These are phyloP conservation scores for Phaedon cochleariae DNA, from an alignment of 2,888 invertebrate species.

Conservation along the genomic window DNA sequence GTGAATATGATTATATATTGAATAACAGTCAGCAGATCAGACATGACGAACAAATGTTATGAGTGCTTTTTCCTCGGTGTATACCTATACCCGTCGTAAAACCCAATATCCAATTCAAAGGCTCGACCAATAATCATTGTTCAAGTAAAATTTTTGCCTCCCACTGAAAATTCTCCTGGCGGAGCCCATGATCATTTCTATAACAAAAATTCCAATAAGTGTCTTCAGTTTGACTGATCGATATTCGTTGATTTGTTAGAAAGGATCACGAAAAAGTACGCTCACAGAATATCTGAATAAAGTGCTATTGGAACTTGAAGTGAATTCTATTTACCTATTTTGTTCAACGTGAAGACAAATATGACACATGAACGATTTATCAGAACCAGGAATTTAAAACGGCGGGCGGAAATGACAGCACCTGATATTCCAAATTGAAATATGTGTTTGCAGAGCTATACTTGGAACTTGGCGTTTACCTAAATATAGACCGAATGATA, in stretches of 20 bases:
- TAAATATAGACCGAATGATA: background rate
- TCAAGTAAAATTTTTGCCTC: too few species aligned
- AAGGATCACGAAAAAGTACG: background rate
- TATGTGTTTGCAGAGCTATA: background rate
- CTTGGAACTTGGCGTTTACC: background rate
- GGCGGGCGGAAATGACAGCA: background rate
- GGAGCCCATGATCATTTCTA: background rate
- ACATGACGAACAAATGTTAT: too few species aligned
- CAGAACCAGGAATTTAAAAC: background rate
- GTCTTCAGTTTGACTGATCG: background rate
- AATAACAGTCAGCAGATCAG: too few species aligned
- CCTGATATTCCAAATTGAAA: background rate
- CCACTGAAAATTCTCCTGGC: too few species aligned
- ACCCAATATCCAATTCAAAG: too few species aligned
- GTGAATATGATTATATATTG: too few species aligned
- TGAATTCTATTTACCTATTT: background rate
- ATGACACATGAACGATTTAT: background rate
- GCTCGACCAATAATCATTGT: too few species aligned
- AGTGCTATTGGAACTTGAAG: background rate
- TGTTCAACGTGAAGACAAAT: background rate
- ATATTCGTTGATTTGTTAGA: background rate
- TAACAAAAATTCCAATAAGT: background rate
- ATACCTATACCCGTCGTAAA: too few species aligned
- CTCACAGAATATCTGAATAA: background rate
- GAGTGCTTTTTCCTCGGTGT: too few species aligned